Evolutionary conservation across 92 coral and sea anemone species (phyloP).

Genomic region (Actinostola sp.): DNA sequence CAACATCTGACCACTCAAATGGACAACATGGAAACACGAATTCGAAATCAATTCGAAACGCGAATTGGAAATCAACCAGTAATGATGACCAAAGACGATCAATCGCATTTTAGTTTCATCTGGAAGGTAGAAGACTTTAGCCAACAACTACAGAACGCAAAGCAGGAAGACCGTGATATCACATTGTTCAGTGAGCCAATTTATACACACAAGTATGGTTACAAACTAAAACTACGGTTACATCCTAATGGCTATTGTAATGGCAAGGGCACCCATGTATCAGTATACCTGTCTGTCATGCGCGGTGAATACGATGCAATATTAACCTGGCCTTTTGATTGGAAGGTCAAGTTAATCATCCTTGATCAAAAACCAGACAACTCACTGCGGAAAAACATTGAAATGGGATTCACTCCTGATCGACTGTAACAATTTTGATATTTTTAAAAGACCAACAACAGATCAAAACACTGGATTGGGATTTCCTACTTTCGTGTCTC

Average conservation of each 20-base stretch:
- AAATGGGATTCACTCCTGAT: slow-evolving; percentile 15
- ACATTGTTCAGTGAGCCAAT: slow-evolving; percentile 8
- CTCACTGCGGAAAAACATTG: slow-evolving; percentile 8
- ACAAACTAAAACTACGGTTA: slow-evolving; percentile 2
- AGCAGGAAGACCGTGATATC: background rate
- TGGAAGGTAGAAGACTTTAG: slow-evolving; percentile 1
- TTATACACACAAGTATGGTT: slow-evolving; percentile 25
- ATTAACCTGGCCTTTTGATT: slow-evolving; percentile 29
- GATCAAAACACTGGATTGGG: slow-evolving; percentile 13
- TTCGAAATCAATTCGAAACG: too few relatives aligned
- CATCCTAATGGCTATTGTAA: background rate
- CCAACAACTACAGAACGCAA: background rate
- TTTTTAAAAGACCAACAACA: slow-evolving; percentile 16
- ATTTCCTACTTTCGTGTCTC: slow-evolving; percentile 17
- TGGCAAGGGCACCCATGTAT: slow-evolving; percentile 18
- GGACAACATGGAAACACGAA: too few relatives aligned
- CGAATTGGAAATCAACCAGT: too few relatives aligned
- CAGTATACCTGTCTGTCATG: slow-evolving; percentile 2
- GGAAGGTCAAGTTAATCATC: slow-evolving; percentile 22
- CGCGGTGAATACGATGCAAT: slow-evolving; percentile 35
- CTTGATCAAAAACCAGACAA: slow-evolving; percentile 22
- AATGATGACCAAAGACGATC: background rate
- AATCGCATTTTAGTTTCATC: background rate
- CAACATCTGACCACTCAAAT: too few relatives aligned
- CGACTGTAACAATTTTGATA: background rate